A percentile compares a stretch with the other conserved stretches of the same genome.
Evolutionary conservation across 1,140 invertebrate species (phyloP).

Genomic region (Nasonia longicornis): DNA sequence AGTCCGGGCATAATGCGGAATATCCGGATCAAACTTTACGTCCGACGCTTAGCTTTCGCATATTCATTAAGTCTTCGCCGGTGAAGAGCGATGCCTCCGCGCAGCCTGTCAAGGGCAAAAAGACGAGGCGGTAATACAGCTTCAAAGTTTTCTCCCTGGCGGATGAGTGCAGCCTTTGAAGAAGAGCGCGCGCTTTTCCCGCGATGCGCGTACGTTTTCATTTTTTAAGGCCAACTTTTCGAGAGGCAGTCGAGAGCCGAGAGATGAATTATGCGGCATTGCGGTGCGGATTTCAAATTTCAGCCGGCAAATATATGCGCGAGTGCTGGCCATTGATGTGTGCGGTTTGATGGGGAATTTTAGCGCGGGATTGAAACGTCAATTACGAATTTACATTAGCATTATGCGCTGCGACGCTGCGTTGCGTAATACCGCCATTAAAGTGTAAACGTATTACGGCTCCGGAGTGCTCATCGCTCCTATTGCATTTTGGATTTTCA

Average conservation of each 20-base stretch:
- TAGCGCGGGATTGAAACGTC: neutral
- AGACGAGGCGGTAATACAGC: neutral
- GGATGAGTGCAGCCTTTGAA: neutral
- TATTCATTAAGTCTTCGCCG: conserved; percentile 19
- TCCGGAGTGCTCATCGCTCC: too few relatives aligned
- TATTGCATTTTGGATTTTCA: too few relatives aligned
- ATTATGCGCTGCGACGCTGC: too few relatives aligned
- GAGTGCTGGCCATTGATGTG: too few relatives aligned
- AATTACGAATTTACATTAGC: neutral
- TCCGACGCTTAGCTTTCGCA: conserved; percentile 12
- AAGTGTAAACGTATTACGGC: too few relatives aligned
- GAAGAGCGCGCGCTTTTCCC: too few relatives aligned
- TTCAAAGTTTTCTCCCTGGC: neutral
- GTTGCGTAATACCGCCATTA: neutral
- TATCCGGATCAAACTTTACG: conserved; percentile 32
- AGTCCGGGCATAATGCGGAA: conserved; percentile 18
- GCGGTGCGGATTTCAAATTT: too few relatives aligned
- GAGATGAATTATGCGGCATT: too few relatives aligned
- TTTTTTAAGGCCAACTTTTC: too few relatives aligned
- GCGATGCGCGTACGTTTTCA: too few relatives aligned
- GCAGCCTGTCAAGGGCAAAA: neutral
- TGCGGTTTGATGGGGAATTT: neutral
- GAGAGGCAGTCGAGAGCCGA: too few relatives aligned
- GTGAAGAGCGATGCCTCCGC: neutral
- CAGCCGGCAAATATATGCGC: too few relatives aligned